These are phyloP conservation scores for silkworm (Bombyx mori) DNA, from an alignment of 1,140 invertebrate genomes.

Conservation along the genomic window DNA sequence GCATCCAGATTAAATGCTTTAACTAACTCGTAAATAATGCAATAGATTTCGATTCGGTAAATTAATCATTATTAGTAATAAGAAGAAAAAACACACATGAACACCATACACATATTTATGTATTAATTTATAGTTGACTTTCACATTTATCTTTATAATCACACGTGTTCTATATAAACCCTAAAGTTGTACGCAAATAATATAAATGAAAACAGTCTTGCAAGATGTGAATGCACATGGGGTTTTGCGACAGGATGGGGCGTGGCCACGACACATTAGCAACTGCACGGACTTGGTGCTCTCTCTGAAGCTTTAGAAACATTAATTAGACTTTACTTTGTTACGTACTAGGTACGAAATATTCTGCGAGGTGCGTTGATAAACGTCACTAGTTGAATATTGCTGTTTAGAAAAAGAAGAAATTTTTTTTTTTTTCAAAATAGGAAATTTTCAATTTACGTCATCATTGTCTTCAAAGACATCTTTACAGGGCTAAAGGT, in stretches of 20 bases:
- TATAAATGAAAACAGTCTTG: too few relatives aligned
- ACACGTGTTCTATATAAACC: too few relatives aligned
- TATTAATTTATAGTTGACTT: too few relatives aligned
- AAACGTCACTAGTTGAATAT: background rate
- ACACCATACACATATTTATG: too few relatives aligned
- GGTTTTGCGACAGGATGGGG: constrained; percentile 41
- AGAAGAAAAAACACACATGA: too few relatives aligned
- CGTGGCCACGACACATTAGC: constrained; percentile 31
- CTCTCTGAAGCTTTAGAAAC: constrained; percentile 8
- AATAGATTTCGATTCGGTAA: too few relatives aligned
- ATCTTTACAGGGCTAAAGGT: background rate
- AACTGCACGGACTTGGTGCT: constrained; percentile 28
- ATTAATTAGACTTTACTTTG: constrained; percentile 10
- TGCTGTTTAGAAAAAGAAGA: background rate
- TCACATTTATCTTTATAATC: too few relatives aligned
- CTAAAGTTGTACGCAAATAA: too few relatives aligned
- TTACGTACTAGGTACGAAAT: background rate
- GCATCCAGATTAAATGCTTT: too few relatives aligned
- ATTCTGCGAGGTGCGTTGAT: background rate
- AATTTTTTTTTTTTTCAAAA: background rate
- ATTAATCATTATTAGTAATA: too few relatives aligned
- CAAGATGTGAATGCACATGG: too few relatives aligned
- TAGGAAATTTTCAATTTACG: background rate
- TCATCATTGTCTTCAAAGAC: background rate
- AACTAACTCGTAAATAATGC: too few relatives aligned